Evolutionary conservation across 2,888 invertebrate genomes (phyloP), one percentile per base, ranked within the genome.

Genomic region (Yponomeuta plumbellus): DNA sequence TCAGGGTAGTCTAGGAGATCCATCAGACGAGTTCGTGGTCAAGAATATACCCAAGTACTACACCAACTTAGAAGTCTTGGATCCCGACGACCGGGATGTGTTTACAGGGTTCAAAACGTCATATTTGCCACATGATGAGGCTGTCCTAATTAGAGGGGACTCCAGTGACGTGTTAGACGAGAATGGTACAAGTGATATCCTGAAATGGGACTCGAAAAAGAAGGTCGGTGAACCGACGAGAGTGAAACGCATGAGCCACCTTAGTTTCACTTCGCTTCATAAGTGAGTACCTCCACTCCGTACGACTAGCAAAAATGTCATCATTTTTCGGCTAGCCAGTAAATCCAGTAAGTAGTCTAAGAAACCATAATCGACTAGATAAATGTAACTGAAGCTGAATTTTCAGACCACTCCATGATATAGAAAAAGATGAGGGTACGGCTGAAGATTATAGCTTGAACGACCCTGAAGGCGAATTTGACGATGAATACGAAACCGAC

Each of bases 91-190:
- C 68, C 84, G 92, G 66, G 92, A 93, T 63, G 84, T 94, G 0
- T 91, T 94, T 75, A 88, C 92, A 71, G 94, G 94, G 70, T 92
- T 93, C 66, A 91, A 92, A 63, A 94, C 94, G 0, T 94, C 94
- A 20, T 94, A 93, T 73, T 79, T 94, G 59, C 94, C 94, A 0
- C 81, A 85, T 0, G 92, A 92, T 66, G 90, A 91, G 61, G 81
- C 92, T 59, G 80, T 88, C 59, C 78, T 93, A 52, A 90, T 92
- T 52, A 77, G 76, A 20, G 75, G 70, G 20, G 67, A 79, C 66
- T 78, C 76, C 66, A 73, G 72, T 40, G 81, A 80, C 26, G 65
- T 75, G 22, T 77, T 77, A 61, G 78, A 82, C 68, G 82, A 74
- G 20, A 84, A 85, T 75, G 76, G 79, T 67, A 79, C 81, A 0